Evolutionary conservation across 2,888 invertebrate species (phyloP).

Genomic region (Eupithecia vulgata): DNA sequence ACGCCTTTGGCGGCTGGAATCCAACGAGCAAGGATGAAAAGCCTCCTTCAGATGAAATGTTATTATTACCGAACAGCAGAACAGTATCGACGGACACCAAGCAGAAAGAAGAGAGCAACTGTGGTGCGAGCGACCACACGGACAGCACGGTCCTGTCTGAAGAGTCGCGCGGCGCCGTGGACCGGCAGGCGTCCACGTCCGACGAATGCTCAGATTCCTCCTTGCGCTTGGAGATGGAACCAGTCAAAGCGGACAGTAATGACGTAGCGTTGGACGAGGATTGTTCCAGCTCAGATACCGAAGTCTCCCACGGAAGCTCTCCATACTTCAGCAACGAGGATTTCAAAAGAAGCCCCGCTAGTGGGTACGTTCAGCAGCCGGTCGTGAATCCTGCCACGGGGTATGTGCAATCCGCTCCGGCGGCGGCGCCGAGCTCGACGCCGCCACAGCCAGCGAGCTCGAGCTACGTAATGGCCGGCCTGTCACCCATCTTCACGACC

Average conservation of each 20-base stretch:
- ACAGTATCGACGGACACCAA: slow-evolving; percentile 66
- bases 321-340: slow-evolving; percentile 66
- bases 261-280: slow-evolving; percentile 57
- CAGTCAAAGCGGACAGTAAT: slow-evolving; percentile 55
- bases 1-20: slow-evolving; percentile 71
- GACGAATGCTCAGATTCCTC: slow-evolving; percentile 77
- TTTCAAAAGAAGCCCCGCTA: slow-evolving; percentile 67
- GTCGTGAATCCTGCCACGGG: slow-evolving; percentile 58
- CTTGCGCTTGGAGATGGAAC: slow-evolving; percentile 67
- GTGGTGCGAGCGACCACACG: slow-evolving; percentile 75
- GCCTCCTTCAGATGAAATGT: slow-evolving; percentile 76
- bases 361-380: slow-evolving; percentile 66
- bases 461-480: slow-evolving; percentile 77
- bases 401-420: slow-evolving; percentile 65
- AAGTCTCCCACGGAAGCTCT: slow-evolving; percentile 63
- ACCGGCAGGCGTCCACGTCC: slow-evolving; percentile 72
- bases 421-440: slow-evolving; percentile 51
- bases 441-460: slow-evolving; percentile 65
- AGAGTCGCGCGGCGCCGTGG: slow-evolving; percentile 65
- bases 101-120: slow-evolving; percentile 68
- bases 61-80: slow-evolving; percentile 72
- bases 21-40: slow-evolving; percentile 75
- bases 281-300: slow-evolving; percentile 62
- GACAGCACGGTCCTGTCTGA: slow-evolving; percentile 80
- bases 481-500: slow-evolving; percentile 72